Percentiles rank a stretch among this genome's conserved stretches.
Conservation (phyloP, 1,140 invertebrate species). For the Eurytemora carolleeae region DNA sequence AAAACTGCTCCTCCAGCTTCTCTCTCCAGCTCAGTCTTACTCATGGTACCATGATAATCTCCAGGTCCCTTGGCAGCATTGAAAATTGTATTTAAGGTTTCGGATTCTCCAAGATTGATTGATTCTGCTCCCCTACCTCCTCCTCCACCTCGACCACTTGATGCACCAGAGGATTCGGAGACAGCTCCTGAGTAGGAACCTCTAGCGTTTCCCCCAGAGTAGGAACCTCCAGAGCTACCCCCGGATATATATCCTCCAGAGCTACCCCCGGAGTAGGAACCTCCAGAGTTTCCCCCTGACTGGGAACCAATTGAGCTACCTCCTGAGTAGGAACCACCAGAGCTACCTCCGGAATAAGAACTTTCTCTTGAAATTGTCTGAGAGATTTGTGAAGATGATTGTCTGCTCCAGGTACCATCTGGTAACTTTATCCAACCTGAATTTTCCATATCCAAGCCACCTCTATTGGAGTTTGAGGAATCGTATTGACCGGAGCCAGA, state of each 20-base stretch:
- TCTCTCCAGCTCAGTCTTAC: conserved; percentile 6
- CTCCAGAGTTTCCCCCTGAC: not conserved
- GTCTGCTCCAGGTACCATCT: conserved; percentile 4
- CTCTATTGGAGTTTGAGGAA: no score
- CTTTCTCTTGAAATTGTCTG: no score
- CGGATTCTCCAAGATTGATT: not conserved
- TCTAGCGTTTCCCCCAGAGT: no score
- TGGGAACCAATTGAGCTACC: not conserved
- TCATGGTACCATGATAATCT: conserved; percentile 11
- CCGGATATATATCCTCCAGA: not conserved
- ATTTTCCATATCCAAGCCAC: no score
- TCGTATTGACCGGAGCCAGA: no score
- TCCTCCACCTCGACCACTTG: not conserved
- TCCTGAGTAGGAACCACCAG: not conserved
- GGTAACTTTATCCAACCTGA: conserved; percentile 1
- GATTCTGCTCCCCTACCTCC: not conserved
- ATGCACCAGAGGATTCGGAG: not conserved
- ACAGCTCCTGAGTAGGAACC: no score
- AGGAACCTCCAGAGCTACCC: no score
- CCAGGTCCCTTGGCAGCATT: conserved; percentile 8
- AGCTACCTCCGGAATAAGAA: not conserved
- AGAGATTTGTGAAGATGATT: no score
- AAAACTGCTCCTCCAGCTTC: conserved; percentile 7
- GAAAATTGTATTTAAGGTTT: conserved; percentile 1
- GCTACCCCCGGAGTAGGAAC: not conserved